Evolutionary conservation across 2,113 vertebrate species (phyloP).

Genomic region (Chionis minor): DNA sequence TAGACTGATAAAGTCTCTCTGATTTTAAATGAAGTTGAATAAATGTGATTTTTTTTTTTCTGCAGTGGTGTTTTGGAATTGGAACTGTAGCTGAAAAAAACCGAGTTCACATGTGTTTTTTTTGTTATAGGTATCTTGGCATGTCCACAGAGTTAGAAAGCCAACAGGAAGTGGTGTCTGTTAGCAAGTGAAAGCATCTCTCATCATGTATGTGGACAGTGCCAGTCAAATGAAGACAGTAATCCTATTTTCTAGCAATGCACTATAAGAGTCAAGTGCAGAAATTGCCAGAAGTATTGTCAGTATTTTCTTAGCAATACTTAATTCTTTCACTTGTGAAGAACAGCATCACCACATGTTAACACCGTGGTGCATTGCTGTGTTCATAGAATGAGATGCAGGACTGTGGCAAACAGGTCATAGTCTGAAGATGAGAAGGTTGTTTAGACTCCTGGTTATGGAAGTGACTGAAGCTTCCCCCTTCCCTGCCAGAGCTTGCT

Average conservation of each 20-base stretch:
- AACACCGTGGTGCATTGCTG: neutral
- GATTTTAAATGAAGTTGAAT: neutral
- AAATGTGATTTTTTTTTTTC: neutral
- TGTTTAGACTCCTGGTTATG: neutral
- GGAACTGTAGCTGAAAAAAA: neutral
- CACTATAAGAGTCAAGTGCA: neutral
- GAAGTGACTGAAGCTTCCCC: neutral
- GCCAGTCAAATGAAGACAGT: neutral
- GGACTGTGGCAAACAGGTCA: neutral
- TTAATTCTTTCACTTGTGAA: neutral
- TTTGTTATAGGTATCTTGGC: neutral
- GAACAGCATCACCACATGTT: accelerated
- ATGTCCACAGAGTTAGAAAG: neutral
- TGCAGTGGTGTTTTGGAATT: neutral
- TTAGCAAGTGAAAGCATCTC: neutral
- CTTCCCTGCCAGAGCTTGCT: neutral
- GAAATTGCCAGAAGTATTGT: neutral
- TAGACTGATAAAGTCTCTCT: neutral
- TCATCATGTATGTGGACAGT: neutral
- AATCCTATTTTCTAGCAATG: neutral
- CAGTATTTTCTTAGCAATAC: neutral
- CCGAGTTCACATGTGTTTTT: neutral
- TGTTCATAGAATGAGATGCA: neutral
- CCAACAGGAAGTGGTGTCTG: neutral
- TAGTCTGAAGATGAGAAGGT: neutral